Evolutionary conservation across 1,140 invertebrate genomes (phyloP).

Genomic region (Lineus longissimus): DNA sequence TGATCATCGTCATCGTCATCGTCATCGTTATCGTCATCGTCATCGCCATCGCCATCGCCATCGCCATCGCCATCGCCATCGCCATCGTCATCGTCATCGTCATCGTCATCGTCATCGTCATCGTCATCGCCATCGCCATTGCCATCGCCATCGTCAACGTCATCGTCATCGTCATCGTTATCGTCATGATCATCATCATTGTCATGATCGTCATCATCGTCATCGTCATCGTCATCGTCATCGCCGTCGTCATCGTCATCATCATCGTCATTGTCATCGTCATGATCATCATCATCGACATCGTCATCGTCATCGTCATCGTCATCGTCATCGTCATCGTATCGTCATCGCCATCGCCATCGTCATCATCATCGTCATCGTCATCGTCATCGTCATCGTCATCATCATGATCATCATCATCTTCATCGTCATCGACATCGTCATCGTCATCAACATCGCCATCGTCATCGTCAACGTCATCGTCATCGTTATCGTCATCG

Average conservation of each 20-base stretch:
- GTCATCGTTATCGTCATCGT: background rate
- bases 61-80: background rate
- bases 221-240: conserved; percentile 2
- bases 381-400: conserved; percentile 10
- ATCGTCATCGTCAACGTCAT: background rate
- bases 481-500: background rate
- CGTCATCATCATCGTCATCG: conserved; percentile 8
- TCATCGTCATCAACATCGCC: background rate
- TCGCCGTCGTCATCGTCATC: background rate
- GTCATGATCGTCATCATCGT: too few relatives aligned
- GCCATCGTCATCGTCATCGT: conserved; percentile 6
- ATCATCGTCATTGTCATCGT: too few relatives aligned
- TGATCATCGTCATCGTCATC: background rate
- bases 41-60: background rate
- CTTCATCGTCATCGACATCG: background rate
- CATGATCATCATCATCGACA: too few relatives aligned
- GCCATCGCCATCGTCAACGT: conserved; percentile 1
- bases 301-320: conserved; percentile 9
- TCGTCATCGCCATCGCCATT: background rate
- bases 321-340: too few relatives aligned
- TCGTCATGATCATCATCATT: too few relatives aligned
- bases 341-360: too few relatives aligned
- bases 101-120: conserved; percentile 2
- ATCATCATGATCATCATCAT: conserved; percentile 10
- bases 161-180: conserved; percentile 1